Evolutionary conservation across 2,797 vertebrate genomes (phyloP), one percentile per base, ranked within the genome.

Genomic region (Okamejei kenojei): DNA sequence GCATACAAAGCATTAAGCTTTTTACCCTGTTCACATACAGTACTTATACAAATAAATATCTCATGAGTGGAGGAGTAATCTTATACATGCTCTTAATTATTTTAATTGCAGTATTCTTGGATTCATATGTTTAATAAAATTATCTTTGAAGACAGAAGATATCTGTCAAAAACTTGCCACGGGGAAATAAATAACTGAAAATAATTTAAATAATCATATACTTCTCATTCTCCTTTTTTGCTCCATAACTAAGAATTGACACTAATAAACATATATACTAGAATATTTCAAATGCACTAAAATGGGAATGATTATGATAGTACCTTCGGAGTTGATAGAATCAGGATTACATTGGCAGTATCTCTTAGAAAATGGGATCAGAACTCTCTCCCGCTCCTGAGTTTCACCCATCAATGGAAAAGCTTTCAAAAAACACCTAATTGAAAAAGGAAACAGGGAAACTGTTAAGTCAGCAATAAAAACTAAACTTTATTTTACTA

Each of bases 401-500:
- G 98, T 99, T 96, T 99, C 98, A 58, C 98, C 98, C 98, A 99
- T 99, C 94, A 99, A 95, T 0, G 98, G 98, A 94, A 99, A 99
- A 0, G 98, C 98, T 94, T 98, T 99, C 94, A 99, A 94, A 95
- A 99, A 99, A 1, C 96, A 97, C 96, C 98, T 99, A 94, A 94
- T 93, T 61, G 79, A 6, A 26, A 7, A 63, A 80, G 68, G 29
- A n/a, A 74, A 58, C 92, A 93, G 38, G 38, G n/a, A 32, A 88
- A 68, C 9, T 32, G n/a, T 68, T 65, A 65, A 35, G 9, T 5
- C 7, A 92, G 1, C 76, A 11, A 92, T 92, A 7, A 74, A 91
- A 54, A 73, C 71, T 23, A 68, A 68, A 2, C 23, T 73, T 19
- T 73, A 9, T 68, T 11, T 68, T 10, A 26, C 58, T 35, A 35